Conservation (phyloP, 2,888 invertebrate species). For the Agapostemon virescens region DNA sequence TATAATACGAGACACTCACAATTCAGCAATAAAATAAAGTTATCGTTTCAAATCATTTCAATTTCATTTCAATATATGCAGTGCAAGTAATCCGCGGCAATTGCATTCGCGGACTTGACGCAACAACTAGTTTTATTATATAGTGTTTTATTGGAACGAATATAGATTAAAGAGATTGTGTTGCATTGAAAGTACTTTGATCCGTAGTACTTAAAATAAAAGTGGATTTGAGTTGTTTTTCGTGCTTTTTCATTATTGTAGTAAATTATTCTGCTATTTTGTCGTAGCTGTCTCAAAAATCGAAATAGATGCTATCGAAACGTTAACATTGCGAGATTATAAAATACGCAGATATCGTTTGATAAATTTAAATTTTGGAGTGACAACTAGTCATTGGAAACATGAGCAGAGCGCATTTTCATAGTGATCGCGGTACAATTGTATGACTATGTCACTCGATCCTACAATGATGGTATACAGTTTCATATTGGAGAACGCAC, state of each 20-base stretch:
- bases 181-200: background rate
- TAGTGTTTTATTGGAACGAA: background rate
- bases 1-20: no score
- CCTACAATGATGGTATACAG: background rate
- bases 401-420: background rate
- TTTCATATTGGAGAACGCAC: background rate
- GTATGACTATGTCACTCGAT: background rate
- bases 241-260: background rate
- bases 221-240: background rate
- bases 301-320: background rate
- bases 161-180: background rate
- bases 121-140: no score
- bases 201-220: background rate
- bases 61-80: no score
- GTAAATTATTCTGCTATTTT: background rate
- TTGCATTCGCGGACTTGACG: no score
- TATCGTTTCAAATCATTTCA: no score
- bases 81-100: no score
- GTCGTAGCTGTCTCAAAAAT: background rate
- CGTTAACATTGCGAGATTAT: background rate
- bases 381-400: background rate
- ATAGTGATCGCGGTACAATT: background rate
- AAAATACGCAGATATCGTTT: background rate
- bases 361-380: background rate
- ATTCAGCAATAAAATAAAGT: no score